Conservation (phyloP, 2,797 vertebrate genomes). For the Cirrhinus mrigala region DNA sequence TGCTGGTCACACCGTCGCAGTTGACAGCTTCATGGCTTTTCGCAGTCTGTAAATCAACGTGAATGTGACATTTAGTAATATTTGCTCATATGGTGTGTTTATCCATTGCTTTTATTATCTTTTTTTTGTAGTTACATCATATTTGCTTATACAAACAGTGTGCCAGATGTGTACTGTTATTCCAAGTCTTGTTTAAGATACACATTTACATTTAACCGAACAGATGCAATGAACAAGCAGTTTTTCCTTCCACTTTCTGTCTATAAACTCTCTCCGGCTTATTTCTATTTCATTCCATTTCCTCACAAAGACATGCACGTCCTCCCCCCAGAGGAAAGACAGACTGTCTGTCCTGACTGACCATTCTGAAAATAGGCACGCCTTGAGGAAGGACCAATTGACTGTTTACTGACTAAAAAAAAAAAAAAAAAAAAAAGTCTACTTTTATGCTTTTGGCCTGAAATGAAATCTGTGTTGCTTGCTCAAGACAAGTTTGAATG, state of each 20-base stretch:
- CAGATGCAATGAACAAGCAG: not conserved
- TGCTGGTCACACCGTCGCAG: not conserved
- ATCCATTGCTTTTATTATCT: not conserved
- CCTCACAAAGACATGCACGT: constrained; percentile 28
- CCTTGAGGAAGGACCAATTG: constrained; percentile 11
- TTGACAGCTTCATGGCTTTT: not conserved
- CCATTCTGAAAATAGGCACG: constrained; percentile 36
- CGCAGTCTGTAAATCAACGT: not conserved
- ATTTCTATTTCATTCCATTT: constrained; percentile 32
- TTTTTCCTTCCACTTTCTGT: constrained; percentile 1
- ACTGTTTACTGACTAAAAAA: constrained; percentile 21
- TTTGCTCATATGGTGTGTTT: not conserved
- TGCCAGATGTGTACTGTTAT: not conserved
- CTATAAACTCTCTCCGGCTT: not conserved
- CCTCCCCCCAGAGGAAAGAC: constrained; percentile 23
- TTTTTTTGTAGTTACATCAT: not conserved
- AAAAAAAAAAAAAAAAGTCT: not conserved
- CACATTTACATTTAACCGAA: not conserved
- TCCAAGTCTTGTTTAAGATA: not conserved
- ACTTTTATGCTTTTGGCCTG: not conserved
- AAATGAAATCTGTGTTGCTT: constrained; percentile 5
- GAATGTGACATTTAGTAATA: not conserved
- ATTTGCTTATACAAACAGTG: not conserved
- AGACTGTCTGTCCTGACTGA: constrained; percentile 25
- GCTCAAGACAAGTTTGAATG: not conserved